Percentiles rank a stretch among this genome's conserved stretches.
Conservation (phyloP, 1,140 invertebrate species). For the Hermetia illucens region DNA sequence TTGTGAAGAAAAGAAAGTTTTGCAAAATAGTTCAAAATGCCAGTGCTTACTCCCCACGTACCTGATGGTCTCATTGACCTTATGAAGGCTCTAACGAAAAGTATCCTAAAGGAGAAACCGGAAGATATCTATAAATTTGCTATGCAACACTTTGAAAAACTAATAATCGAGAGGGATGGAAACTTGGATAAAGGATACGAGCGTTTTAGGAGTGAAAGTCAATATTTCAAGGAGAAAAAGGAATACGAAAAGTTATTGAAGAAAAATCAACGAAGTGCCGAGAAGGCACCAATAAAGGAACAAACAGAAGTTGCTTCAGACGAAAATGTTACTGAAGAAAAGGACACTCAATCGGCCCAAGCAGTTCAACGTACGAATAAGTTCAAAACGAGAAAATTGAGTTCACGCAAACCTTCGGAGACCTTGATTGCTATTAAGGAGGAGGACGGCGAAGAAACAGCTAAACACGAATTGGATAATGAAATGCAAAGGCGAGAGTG, state of each 20-base stretch:
- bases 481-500: too few relatives aligned
- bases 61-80: constrained; percentile 34
- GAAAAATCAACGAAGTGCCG: not conserved
- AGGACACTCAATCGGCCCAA: not conserved
- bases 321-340: not conserved
- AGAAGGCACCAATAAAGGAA: too few relatives aligned
- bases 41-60: constrained; percentile 31
- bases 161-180: constrained; percentile 24
- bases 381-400: not conserved
- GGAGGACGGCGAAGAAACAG: too few relatives aligned
- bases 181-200: constrained; percentile 2
- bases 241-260: constrained; percentile 1
- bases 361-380: not conserved
- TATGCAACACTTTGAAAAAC: constrained; percentile 32
- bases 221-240: not conserved
- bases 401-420: not conserved
- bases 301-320: not conserved
- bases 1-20: too few relatives aligned
- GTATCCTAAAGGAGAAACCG: constrained; percentile 35
- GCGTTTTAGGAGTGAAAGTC: not conserved
- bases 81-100: constrained; percentile 36
- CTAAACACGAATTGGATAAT: too few relatives aligned
- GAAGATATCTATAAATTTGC: constrained; percentile 33
- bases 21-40: constrained; percentile 8
- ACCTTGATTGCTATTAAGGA: not conserved